Conservation (phyloP, 1,140 invertebrate genomes). For the Papilio polyxenes region DNA sequence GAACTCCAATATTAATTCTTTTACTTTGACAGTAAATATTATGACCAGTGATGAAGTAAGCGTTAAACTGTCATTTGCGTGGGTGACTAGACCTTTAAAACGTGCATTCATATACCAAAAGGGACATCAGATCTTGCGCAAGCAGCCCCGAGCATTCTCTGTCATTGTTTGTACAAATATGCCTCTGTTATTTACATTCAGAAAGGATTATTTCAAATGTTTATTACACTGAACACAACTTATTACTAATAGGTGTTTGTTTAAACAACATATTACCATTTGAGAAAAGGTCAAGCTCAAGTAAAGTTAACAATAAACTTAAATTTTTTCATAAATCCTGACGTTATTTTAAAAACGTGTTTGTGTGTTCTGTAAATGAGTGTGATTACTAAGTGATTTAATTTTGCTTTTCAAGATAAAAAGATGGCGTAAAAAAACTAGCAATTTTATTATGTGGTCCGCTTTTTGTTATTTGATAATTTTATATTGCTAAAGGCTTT, state of each 20-base stretch:
- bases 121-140: slow-evolving; percentile 38
- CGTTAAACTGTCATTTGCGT: slow-evolving; percentile 34
- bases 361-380: background rate
- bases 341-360: background rate
- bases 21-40: background rate
- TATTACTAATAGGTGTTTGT: slow-evolving; percentile 11
- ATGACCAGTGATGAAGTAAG: slow-evolving; percentile 31
- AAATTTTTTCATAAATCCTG: background rate
- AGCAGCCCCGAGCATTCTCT: slow-evolving; percentile 29
- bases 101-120: slow-evolving; percentile 32
- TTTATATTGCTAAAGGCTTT: background rate
- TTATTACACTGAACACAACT: background rate
- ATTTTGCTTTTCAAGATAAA: too few species aligned
- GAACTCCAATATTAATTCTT: background rate
- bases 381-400: too few species aligned
- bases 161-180: slow-evolving; percentile 28
- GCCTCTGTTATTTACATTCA: background rate
- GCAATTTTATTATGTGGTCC: background rate
- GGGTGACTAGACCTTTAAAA: slow-evolving; percentile 34
- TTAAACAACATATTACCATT: background rate
- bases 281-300: background rate
- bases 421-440: background rate
- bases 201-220: slow-evolving; percentile 13
- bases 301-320: background rate
- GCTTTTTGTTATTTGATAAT: too few species aligned